These are phyloP conservation scores for Dryocosmus kuriphilus DNA, from an alignment of 2,888 invertebrate genomes.

Conservation along the genomic window DNA sequence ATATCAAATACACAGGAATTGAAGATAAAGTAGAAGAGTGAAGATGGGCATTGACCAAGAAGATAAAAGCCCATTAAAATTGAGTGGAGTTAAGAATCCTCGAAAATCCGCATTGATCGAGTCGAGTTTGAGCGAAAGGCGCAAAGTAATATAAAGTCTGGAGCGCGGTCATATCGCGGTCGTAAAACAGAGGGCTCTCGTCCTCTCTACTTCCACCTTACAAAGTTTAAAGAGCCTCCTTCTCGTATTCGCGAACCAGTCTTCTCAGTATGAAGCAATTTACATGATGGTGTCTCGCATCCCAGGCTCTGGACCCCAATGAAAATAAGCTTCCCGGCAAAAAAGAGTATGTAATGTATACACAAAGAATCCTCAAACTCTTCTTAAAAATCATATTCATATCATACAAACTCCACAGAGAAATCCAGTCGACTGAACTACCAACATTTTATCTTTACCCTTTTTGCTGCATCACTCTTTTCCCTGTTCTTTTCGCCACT, in stretches of 20 bases:
- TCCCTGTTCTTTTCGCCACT: too few species aligned
- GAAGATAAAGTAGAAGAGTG: background rate
- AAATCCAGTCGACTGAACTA: background rate
- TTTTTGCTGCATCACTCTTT: background rate
- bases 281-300: constrained; percentile 64
- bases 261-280: constrained; percentile 65
- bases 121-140: constrained; percentile 54
- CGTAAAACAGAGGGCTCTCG: constrained; percentile 69
- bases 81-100: constrained; percentile 51
- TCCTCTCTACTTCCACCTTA: constrained; percentile 56
- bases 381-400: background rate
- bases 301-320: background rate
- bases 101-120: constrained; percentile 49
- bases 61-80: constrained; percentile 42
- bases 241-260: constrained; percentile 56
- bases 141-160: constrained; percentile 72
- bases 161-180: constrained; percentile 69
- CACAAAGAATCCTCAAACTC: background rate
- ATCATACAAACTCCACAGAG: background rate
- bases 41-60: background rate
- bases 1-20: too few species aligned
- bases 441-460: background rate
- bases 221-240: constrained; percentile 63
- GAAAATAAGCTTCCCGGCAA: constrained; percentile 4
- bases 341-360: constrained; percentile 2